phyloP scores from a whole-genome alignment of 2,888 invertebrate species.

The Agriotes lineatus region DNA sequence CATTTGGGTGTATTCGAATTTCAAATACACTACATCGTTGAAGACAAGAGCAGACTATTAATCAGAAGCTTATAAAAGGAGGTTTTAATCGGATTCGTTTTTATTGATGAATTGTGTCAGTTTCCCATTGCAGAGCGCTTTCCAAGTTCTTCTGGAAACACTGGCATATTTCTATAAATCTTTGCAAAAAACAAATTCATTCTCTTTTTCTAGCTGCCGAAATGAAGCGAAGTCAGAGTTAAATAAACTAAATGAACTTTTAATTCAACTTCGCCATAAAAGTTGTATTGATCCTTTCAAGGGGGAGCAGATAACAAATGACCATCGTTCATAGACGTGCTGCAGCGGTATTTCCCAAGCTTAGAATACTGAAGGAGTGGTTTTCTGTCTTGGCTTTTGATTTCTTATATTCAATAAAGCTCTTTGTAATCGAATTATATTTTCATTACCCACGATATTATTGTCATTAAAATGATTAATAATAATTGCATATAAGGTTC shows the following conservation, averaged over 20 bases:
- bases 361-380: constrained; percentile 1
- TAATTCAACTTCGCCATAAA: constrained; percentile 15
- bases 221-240: neutral
- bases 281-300: constrained; percentile 6
- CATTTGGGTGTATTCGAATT: too few relatives aligned
- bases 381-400: constrained; percentile 4
- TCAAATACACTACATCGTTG: too few relatives aligned
- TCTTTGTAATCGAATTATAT: constrained; percentile 21
- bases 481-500: too few relatives aligned
- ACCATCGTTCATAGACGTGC: constrained; percentile 20
- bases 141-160: too few relatives aligned
- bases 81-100: too few relatives aligned
- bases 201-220: neutral
- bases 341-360: constrained; percentile 12
- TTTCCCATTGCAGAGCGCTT: too few relatives aligned
- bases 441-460: too few relatives aligned
- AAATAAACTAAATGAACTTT: constrained; percentile 21
- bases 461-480: too few relatives aligned
- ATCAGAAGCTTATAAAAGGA: too few relatives aligned
- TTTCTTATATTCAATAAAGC: constrained; percentile 1
- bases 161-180: too few relatives aligned
- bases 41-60: too few relatives aligned
- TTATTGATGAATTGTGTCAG: too few relatives aligned
- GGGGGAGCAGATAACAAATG: constrained; percentile 22
- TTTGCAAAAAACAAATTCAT: neutral